A percentile compares a stretch with the other conserved stretches of the same genome.
These are phyloP conservation scores for Drosophila baimaii DNA, from an alignment of 1,140 invertebrate genomes.

Conservation along the genomic window DNA sequence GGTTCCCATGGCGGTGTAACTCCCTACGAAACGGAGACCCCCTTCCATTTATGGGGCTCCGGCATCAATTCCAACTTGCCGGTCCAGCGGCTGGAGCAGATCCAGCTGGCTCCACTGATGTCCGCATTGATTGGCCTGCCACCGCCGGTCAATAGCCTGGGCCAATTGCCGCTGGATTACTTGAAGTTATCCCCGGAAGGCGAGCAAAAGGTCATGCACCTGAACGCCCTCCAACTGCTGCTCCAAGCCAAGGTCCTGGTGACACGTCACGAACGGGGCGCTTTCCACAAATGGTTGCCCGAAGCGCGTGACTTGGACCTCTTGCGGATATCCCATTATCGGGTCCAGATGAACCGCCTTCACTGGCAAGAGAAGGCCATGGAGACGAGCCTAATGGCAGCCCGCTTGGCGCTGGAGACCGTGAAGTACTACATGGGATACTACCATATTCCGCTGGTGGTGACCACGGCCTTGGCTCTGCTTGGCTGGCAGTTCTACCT, in stretches of 20 bases:
- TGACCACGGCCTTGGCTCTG: constrained; percentile 86
- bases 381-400: constrained; percentile 28
- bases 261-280: constrained; percentile 30
- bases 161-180: constrained; percentile 87
- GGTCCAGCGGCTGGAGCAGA: constrained; percentile 90
- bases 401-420: constrained; percentile 85
- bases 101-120: constrained; percentile 95
- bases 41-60: constrained; percentile 96
- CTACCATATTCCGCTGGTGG: constrained; percentile 87
- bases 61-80: constrained; percentile 86
- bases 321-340: constrained; percentile 18
- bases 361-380: constrained; percentile 25
- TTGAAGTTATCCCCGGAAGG: constrained; percentile 86
- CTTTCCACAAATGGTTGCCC: constrained; percentile 50
- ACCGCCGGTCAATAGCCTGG: constrained; percentile 96
- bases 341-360: constrained; percentile 5
- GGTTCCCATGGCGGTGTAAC: constrained; percentile 96
- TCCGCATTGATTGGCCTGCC: constrained; percentile 92
- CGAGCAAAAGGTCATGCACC: constrained; percentile 87
- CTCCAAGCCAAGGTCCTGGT: constrained; percentile 87
- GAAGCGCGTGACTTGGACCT: constrained; percentile 23
- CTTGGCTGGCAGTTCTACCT: constrained; percentile 87
- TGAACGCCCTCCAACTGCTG: constrained; percentile 90
- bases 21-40: constrained; percentile 94
- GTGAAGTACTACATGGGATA: constrained; percentile 91